These are phyloP conservation scores for Cyclophora albipunctata DNA, from an alignment of 2,888 invertebrate genomes.

Conservation along the genomic window DNA sequence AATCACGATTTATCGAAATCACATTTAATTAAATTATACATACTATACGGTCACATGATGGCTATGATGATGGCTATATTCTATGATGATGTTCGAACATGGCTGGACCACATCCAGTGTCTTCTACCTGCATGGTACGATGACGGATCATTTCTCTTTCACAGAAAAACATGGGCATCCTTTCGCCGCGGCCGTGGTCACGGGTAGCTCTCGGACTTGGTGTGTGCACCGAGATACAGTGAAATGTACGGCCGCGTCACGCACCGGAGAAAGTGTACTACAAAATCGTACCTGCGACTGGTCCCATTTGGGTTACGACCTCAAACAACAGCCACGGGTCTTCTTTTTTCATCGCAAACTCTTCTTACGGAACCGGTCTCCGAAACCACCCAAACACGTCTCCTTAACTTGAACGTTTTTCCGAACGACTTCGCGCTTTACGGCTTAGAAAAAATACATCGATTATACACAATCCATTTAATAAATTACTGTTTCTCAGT, in stretches of 20 bases:
- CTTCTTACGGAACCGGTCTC: conserved; percentile 35
- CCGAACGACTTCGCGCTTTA: conserved; percentile 27
- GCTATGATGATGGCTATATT: not conserved
- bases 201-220: conserved; percentile 3
- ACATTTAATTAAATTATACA: conserved; percentile 34
- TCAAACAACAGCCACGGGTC: conserved; percentile 58
- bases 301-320: conserved; percentile 70
- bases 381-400: conserved; percentile 21
- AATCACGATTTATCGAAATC: conserved; percentile 34
- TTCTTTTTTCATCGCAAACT: conserved; percentile 39
- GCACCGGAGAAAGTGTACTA: conserved; percentile 71
- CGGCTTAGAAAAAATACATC: conserved; percentile 19
- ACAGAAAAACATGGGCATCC: conserved; percentile 6
- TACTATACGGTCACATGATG: conserved; percentile 2
- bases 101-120: too few species aligned
- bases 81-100: too few species aligned
- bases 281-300: conserved; percentile 61
- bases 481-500: conserved; percentile 13
- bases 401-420: conserved; percentile 21
- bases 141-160: conserved; percentile 6
- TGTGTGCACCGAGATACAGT: conserved; percentile 33
- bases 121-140: too few species aligned
- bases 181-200: conserved; percentile 9
- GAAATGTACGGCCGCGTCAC: conserved; percentile 63
- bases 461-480: conserved; percentile 18